A percentile compares a stretch with the other conserved stretches of the same genome.
Conservation (phyloP, 1,140 invertebrate genomes). For the Cryptotermes secundus region DNA sequence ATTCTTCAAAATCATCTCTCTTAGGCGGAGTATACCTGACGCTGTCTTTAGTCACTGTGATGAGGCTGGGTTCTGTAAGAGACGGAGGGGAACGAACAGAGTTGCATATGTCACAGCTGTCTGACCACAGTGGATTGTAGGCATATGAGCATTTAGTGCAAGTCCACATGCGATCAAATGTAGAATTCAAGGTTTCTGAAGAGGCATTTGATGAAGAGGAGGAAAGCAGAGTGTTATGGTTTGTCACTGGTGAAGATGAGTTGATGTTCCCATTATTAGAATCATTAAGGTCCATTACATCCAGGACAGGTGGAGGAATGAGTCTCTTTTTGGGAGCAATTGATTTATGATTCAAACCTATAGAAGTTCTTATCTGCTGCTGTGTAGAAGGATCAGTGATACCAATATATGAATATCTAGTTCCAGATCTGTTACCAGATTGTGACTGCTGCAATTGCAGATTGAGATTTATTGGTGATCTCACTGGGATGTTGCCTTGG, state of each 20-base stretch:
- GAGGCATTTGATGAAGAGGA: constrained; percentile 32
- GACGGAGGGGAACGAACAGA: constrained; percentile 62
- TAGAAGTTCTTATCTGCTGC: constrained; percentile 44
- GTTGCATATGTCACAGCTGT: constrained; percentile 77
- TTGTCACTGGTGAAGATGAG: constrained; percentile 23
- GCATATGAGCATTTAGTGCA: constrained; percentile 84
- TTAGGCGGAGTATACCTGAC: constrained; percentile 53
- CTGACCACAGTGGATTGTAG: constrained; percentile 78
- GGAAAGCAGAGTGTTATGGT: constrained; percentile 27
- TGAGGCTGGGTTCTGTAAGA: constrained; percentile 64
- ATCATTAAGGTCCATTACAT: constrained; percentile 30
- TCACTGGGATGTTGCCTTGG: constrained; percentile 39
- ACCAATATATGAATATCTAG: constrained; percentile 60
- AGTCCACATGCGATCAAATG: constrained; percentile 74
- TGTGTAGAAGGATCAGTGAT: constrained; percentile 55
- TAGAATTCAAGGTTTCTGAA: constrained; percentile 33
- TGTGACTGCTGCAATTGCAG: constrained; percentile 37
- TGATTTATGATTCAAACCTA: constrained; percentile 47
- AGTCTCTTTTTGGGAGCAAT: constrained; percentile 41
- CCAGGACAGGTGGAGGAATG: constrained; percentile 34
- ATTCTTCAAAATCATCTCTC: constrained; percentile 34
- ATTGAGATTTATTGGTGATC: constrained; percentile 40
- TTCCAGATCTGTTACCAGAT: constrained; percentile 35
- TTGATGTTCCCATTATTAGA: constrained; percentile 31
- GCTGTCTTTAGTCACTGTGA: constrained; percentile 65